Conservation (phyloP, 2,797 vertebrate species). For the Denticeps clupeoides region DNA sequence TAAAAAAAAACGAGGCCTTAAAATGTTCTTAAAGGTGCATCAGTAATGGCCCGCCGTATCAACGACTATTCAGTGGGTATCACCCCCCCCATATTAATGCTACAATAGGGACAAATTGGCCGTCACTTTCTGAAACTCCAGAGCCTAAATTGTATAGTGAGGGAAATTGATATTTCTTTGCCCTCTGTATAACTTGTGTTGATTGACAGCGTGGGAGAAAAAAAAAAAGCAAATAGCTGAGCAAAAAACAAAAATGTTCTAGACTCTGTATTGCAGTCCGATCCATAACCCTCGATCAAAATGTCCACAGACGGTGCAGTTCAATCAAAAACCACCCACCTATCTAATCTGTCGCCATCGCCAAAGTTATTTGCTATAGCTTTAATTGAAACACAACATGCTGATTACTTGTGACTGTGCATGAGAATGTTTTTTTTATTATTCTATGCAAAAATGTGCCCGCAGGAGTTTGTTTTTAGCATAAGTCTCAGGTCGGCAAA, state of each 20-base stretch:
- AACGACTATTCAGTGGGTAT: slow-evolving; percentile 23
- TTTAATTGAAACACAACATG: slow-evolving; percentile 3
- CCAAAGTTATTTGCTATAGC: slow-evolving; percentile 23
- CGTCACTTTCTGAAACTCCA: slow-evolving; percentile 30
- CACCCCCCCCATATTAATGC: slow-evolving; percentile 30
- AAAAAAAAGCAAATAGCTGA: slow-evolving; percentile 36
- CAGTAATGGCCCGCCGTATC: slow-evolving; percentile 25
- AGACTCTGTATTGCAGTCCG: slow-evolving; percentile 14
- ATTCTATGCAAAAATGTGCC: too few relatives aligned
- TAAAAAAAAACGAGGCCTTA: slow-evolving; percentile 26
- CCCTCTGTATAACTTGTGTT: slow-evolving; percentile 22
- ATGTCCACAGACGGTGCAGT: slow-evolving; percentile 8
- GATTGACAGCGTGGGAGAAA: slow-evolving; percentile 34
- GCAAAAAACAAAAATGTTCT: slow-evolving; percentile 15
- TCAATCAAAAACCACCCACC: slow-evolving; percentile 28
- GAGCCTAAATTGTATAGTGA: slow-evolving; percentile 26
- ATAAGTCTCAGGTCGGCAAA: too few relatives aligned
- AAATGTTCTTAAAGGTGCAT: slow-evolving; percentile 17
- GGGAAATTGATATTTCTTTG: slow-evolving; percentile 24
- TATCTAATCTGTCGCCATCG: slow-evolving; percentile 30
- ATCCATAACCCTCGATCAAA: slow-evolving; percentile 19
- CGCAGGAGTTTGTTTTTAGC: too few relatives aligned
- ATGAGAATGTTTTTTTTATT: too few relatives aligned
- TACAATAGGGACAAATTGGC: slow-evolving; percentile 30
- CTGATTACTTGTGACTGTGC: slow-evolving; percentile 5